These are phyloP conservation scores for Timandra comae DNA, from an alignment of 2,888 invertebrate genomes.

Conservation along the genomic window DNA sequence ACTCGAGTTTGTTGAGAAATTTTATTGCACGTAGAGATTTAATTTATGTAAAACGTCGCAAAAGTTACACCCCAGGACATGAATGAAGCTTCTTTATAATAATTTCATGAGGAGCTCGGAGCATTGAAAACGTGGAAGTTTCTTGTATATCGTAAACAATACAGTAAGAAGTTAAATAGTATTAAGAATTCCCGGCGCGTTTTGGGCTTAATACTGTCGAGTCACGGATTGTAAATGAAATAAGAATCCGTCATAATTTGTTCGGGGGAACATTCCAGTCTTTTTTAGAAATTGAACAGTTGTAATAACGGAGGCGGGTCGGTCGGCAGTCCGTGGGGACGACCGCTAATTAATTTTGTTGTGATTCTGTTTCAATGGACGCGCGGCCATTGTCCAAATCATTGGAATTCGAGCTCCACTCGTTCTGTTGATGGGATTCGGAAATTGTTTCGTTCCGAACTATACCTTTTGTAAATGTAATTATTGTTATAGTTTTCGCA, in stretches of 20 bases:
- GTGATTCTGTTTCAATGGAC: slow-evolving; percentile 29
- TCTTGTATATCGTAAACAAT: slow-evolving; percentile 45
- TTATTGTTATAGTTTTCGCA: no score
- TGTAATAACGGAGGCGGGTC: slow-evolving; percentile 28
- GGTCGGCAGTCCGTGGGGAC: slow-evolving; percentile 17
- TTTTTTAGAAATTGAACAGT: slow-evolving; percentile 34
- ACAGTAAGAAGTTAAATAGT: slow-evolving; percentile 36
- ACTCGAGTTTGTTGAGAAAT: slow-evolving; percentile 23
- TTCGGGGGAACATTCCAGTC: slow-evolving; percentile 16
- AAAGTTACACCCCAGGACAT: slow-evolving; percentile 29
- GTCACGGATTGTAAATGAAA: slow-evolving; percentile 52
- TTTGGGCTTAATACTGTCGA: slow-evolving; percentile 33
- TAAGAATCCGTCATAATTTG: slow-evolving; percentile 50
- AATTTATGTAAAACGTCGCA: slow-evolving; percentile 41
- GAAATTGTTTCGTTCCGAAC: slow-evolving; percentile 10
- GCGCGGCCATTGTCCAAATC: slow-evolving; percentile 29
- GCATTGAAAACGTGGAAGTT: slow-evolving; percentile 26
- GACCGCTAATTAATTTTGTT: slow-evolving; percentile 38
- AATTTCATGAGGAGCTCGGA: slow-evolving; percentile 26
- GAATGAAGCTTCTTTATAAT: slow-evolving; percentile 39
- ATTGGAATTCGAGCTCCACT: slow-evolving; percentile 17
- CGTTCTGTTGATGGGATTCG: slow-evolving; percentile 19
- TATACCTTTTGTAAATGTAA: slow-evolving; percentile 6
- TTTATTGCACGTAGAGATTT: slow-evolving; percentile 28
- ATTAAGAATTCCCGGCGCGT: slow-evolving; percentile 48